Evolutionary conservation across 2,113 vertebrate species (phyloP), one percentile per base, ranked within the genome.

Genomic region (Tautogolabrus adspersus): DNA sequence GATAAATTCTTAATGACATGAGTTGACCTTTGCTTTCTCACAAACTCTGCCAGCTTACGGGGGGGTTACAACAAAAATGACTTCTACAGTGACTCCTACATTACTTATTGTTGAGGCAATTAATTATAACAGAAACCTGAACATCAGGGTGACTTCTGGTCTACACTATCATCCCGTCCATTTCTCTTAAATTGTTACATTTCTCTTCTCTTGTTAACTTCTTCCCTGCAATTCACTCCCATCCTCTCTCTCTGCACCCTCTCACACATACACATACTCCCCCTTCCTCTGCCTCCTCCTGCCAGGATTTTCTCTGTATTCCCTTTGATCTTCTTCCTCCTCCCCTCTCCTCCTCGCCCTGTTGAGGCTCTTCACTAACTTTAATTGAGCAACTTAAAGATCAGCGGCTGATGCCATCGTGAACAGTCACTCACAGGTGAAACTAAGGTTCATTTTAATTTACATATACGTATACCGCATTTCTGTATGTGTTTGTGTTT

Each of bases 321-420:
- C 62, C 16, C 67, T 82, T 81, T 84, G 75, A 88, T 84, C 78
- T 71, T 58, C 49, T 40, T 62, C 60, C 11, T 85, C 59, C 77
- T 78, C 72, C 76, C 81, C 44, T 34, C 16, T 66, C 76, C 44
- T 61, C 59, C 9, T 72, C 18, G 8, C 57, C 66, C 40, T 63
- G 62, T 76, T 75, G 54, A 63, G 74, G 61, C 69, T 75, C 78
- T 64, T 86, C 60, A 47, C 69, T 63, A 79, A 69, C 77, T 88
- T 83, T 77, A 90, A 86, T 81, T 79, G 88, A 79, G 77, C 69
- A 88, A 78, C 85, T 89, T 80, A 72, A 47, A 81, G 78, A 81
- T 86, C 65, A 57, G 71, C 66, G 66, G 40, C 52, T 74, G 59
- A 73, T 80, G 66, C 16, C 54, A 77, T 72, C 54, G 12, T 61